Conservation (phyloP, 2,888 invertebrate species). For the Sialis fuliginosa region DNA sequence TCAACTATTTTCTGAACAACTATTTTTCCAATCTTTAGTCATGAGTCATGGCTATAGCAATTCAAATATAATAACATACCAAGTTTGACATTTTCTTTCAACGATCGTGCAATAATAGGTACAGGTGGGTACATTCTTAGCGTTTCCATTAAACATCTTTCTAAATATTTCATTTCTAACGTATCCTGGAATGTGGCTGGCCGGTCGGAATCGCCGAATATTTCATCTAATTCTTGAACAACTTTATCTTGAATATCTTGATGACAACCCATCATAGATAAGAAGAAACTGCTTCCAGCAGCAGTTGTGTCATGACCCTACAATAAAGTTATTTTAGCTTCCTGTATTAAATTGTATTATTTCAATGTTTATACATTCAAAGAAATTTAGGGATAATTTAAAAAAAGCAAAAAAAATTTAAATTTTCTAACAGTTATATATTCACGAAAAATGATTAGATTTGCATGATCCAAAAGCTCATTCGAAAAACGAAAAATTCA, state of each 20-base stretch:
- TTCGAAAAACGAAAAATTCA: too few species aligned
- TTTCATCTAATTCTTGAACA: constrained; percentile 52
- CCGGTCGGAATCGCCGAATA: constrained; percentile 62
- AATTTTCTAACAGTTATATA: too few species aligned
- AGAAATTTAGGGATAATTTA: too few species aligned
- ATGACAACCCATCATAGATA: constrained; percentile 66
- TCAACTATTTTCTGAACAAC: too few species aligned
- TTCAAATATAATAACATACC: too few species aligned
- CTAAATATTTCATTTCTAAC: constrained; percentile 64
- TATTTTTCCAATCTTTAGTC: too few species aligned
- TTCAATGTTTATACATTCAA: too few species aligned
- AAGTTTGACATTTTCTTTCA: constrained; percentile 49
- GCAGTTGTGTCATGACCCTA: constrained; percentile 70
- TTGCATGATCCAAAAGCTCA: too few species aligned
- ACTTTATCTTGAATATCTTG: constrained; percentile 62
- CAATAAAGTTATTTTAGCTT: constrained; percentile 1
- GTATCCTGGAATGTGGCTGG: constrained; percentile 62
- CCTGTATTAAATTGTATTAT: too few species aligned
- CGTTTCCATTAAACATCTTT: constrained; percentile 60
- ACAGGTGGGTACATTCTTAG: constrained; percentile 66
- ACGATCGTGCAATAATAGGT: constrained; percentile 54
- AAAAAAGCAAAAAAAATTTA: too few species aligned
- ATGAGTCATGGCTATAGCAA: too few species aligned
- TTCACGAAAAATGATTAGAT: too few species aligned
- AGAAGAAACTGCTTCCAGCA: constrained; percentile 73